Evolutionary conservation across 2,888 invertebrate genomes (phyloP).

Genomic region (Leistus spinibarbis): DNA sequence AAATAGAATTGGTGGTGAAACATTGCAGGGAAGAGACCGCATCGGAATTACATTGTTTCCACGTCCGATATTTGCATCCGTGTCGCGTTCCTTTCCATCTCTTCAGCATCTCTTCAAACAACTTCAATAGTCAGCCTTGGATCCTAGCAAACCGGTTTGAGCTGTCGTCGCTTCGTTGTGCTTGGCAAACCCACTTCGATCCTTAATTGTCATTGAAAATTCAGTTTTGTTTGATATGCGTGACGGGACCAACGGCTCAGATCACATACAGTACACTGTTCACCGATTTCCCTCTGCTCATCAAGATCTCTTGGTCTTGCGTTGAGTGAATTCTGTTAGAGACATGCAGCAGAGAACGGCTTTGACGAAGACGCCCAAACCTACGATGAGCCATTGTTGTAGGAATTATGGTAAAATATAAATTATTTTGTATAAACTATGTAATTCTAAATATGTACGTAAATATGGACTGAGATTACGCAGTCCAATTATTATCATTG

Average conservation of each 20-base stretch:
- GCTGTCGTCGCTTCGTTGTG: not conserved
- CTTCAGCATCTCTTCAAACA: not conserved
- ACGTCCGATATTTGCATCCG: slow-evolving; percentile 21
- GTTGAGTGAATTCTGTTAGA: not conserved
- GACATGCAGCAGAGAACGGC: not conserved
- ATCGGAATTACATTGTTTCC: slow-evolving; percentile 33
- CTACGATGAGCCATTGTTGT: not conserved
- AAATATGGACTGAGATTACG: too few species aligned
- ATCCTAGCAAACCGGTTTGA: not conserved
- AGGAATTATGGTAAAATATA: not conserved
- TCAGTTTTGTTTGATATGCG: slow-evolving; percentile 38
- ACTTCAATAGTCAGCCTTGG: not conserved
- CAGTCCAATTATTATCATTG: not conserved
- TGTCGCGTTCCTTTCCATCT: not conserved
- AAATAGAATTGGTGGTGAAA: not conserved
- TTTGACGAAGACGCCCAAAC: not conserved
- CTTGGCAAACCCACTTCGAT: slow-evolving; percentile 9
- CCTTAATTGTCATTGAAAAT: slow-evolving; percentile 37
- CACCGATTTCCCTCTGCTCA: not conserved
- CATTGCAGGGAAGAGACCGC: not conserved
- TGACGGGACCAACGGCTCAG: slow-evolving; percentile 16
- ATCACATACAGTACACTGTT: slow-evolving; percentile 12
- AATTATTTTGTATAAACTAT: too few species aligned
- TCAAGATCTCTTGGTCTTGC: slow-evolving; percentile 1
- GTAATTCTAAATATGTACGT: too few species aligned